Percentiles rank a stretch among this genome's conserved stretches.
Conservation (phyloP, 2,888 invertebrate genomes). For the Lacanobia oleracea region DNA sequence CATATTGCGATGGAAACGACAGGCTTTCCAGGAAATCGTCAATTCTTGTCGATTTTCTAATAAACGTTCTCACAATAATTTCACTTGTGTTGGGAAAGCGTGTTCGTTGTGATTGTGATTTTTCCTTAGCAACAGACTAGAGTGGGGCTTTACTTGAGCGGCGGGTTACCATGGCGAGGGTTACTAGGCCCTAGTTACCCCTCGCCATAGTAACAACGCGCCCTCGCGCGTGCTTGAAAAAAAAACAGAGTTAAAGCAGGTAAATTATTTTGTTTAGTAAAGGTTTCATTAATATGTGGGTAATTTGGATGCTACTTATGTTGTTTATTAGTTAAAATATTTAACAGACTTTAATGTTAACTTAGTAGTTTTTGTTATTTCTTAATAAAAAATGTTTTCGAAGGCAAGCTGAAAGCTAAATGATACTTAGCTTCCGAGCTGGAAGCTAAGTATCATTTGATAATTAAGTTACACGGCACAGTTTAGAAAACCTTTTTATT, state of each 20-base stretch:
- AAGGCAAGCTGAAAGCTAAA: too few relatives aligned
- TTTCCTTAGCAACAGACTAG: neutral
- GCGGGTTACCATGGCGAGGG: neutral
- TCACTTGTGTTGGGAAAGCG: neutral
- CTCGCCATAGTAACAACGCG: too few relatives aligned
- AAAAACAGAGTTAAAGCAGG: neutral
- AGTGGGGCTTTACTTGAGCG: neutral
- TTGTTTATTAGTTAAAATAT: neutral
- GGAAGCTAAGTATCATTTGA: too few relatives aligned
- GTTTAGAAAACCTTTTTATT: too few relatives aligned
- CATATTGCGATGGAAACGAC: neutral
- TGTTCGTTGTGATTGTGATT: neutral
- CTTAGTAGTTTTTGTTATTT: too few relatives aligned
- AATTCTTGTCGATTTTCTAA: neutral
- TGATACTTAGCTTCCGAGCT: too few relatives aligned
- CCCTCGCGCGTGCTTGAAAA: neutral
- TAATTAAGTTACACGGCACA: too few relatives aligned
- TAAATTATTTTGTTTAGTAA: neutral
- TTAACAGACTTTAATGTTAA: too few relatives aligned
- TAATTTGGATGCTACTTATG: neutral
- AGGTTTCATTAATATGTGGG: neutral
- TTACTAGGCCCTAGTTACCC: too few relatives aligned
- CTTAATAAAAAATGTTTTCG: too few relatives aligned
- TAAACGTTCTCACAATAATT: neutral
- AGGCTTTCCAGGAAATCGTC: too few relatives aligned